phyloP scores from a whole-genome alignment of 1,140 invertebrate species.

The Drosophila rufa region DNA sequence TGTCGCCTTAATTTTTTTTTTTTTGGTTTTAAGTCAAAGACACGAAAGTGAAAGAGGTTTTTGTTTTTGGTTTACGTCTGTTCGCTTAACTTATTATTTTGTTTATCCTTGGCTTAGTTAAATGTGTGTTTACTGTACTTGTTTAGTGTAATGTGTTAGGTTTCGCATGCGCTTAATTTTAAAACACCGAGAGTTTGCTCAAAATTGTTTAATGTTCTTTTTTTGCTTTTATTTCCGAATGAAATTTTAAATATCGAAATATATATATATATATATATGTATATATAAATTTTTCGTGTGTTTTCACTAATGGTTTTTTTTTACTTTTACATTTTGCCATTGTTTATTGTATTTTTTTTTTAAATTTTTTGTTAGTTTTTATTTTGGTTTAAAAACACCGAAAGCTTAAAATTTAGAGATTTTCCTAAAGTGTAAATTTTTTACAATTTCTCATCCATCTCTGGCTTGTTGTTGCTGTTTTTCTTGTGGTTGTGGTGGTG shows the following conservation, averaged over 20 bases:
- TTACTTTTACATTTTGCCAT: conserved; percentile 43
- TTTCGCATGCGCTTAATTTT: conserved; percentile 76
- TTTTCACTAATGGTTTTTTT: conserved; percentile 61
- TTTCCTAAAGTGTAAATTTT: conserved; percentile 83
- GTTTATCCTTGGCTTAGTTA: conserved; percentile 58
- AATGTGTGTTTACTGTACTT: conserved; percentile 55
- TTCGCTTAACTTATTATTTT: conserved; percentile 75
- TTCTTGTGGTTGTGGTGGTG: conserved; percentile 35
- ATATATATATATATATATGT: conserved; percentile 70
- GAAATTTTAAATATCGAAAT: conserved; percentile 81
- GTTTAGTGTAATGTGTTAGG: conserved; percentile 68
- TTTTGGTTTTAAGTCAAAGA: conserved; percentile 83
- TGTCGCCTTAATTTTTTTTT: conserved; percentile 59
- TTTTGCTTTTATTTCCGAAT: conserved; percentile 64
- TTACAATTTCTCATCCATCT: conserved; percentile 67
- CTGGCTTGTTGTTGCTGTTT: conserved; percentile 19
- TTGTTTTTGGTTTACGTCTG: conserved; percentile 78
- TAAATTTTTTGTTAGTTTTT: conserved; percentile 48
- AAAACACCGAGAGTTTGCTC: conserved; percentile 81
- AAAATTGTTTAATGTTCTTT: conserved; percentile 60
- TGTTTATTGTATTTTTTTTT: conserved; percentile 38
- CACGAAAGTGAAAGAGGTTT: conserved; percentile 85
- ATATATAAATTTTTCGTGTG: conserved; percentile 54
- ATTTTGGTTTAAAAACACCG: conserved; percentile 83
- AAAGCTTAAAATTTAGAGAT: conserved; percentile 85